Conservation (phyloP, 2,888 invertebrate genomes). For the Lasioglossum pauxillum region DNA sequence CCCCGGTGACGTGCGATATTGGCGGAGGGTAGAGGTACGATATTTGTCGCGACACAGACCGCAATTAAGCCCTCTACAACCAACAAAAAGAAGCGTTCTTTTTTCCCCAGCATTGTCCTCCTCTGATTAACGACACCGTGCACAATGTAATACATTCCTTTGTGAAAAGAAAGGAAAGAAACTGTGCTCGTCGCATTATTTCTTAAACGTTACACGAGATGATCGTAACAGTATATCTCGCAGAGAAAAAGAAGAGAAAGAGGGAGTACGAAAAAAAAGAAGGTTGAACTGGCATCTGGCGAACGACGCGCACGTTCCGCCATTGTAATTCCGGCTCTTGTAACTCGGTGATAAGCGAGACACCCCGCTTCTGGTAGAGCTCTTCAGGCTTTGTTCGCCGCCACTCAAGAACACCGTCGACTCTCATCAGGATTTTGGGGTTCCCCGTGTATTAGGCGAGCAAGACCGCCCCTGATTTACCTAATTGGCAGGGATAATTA, state of each 20-base stretch:
- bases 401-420: constrained; percentile 52
- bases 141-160: constrained; percentile 17
- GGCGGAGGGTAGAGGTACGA: constrained; percentile 68
- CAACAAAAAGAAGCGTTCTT: constrained; percentile 31
- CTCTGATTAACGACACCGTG: constrained; percentile 37
- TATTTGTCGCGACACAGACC: constrained; percentile 80
- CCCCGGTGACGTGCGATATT: constrained; percentile 63
- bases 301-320: background rate
- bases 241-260: background rate
- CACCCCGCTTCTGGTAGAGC: background rate
- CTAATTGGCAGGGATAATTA: constrained; percentile 78
- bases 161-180: background rate
- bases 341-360: constrained; percentile 44
- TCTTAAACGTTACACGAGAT: constrained; percentile 14
- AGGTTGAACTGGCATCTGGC: constrained; percentile 26
- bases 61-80: constrained; percentile 72
- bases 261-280: background rate
- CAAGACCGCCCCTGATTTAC: constrained; percentile 65
- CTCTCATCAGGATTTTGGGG: constrained; percentile 55
- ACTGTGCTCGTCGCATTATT: constrained; percentile 45
- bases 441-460: constrained; percentile 51
- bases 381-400: constrained; percentile 45
- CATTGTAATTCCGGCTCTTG: constrained; percentile 30
- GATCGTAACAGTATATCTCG: constrained; percentile 22
- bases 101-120: constrained; percentile 40